phyloP scores from a whole-genome alignment of 1,140 invertebrate species.

The Acyrthosiphon pisum region DNA sequence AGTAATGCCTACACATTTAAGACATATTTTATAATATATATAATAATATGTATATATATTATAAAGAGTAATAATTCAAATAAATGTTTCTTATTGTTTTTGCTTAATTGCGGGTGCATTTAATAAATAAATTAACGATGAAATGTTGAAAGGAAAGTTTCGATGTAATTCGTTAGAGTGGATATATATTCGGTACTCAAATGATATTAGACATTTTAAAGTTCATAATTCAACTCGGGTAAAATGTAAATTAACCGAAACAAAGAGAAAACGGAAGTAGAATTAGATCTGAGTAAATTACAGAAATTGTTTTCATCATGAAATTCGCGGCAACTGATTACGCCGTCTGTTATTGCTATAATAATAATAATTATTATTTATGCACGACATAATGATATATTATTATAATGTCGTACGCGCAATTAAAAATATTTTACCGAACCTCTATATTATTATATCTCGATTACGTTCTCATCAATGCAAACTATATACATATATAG shows the following conservation, averaged over 20 bases:
- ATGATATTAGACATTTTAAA: conserved; percentile 44
- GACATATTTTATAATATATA: neutral
- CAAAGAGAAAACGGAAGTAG: conserved; percentile 34
- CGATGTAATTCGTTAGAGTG: conserved; percentile 24
- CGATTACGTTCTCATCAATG: neutral
- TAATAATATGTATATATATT: neutral
- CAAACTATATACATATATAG: neutral
- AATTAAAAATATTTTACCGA: neutral
- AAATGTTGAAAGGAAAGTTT: conserved; percentile 46
- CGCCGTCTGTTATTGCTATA: neutral
- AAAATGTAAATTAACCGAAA: conserved; percentile 49
- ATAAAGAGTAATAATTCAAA: neutral
- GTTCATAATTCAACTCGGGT: conserved; percentile 43
- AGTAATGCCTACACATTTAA: neutral
- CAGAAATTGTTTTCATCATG: conserved; percentile 43
- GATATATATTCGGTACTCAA: conserved; percentile 18
- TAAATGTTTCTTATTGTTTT: conserved; percentile 39
- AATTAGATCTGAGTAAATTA: conserved; percentile 27
- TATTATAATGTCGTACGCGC: neutral
- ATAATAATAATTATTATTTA: neutral
- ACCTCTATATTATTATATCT: neutral
- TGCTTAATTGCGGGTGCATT: conserved; percentile 27
- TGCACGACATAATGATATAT: neutral
- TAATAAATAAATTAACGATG: conserved; percentile 30
- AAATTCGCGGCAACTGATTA: conserved; percentile 12